Evolutionary conservation across 2,113 vertebrate genomes (phyloP).

Genomic region (Tilapia sparmanii): DNA sequence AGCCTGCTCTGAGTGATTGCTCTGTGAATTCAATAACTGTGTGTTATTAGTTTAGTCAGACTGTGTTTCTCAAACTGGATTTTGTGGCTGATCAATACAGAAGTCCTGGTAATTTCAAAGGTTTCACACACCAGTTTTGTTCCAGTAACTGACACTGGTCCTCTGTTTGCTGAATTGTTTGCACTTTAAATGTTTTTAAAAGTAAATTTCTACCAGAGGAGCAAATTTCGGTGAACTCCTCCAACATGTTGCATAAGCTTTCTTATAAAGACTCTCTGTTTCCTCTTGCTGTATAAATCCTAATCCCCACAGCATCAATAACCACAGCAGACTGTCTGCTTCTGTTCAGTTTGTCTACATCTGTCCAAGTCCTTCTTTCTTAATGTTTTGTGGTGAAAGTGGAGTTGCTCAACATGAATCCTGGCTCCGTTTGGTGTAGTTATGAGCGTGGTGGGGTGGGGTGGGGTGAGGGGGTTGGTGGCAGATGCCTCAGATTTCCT

Average conservation of each 20-base stretch:
- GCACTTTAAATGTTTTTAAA: not conserved
- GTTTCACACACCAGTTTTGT: not conserved
- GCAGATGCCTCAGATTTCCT: slow-evolving; percentile 42
- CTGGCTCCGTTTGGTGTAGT: not conserved
- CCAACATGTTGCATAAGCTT: slow-evolving; percentile 33
- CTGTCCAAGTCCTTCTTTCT: slow-evolving; percentile 16
- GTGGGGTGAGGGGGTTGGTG: not conserved
- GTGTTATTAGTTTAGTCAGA: not conserved
- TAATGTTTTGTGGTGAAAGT: slow-evolving; percentile 19
- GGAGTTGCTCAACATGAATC: slow-evolving; percentile 41
- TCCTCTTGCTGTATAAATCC: slow-evolving; percentile 1
- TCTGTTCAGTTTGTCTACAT: not conserved
- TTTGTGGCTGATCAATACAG: not conserved
- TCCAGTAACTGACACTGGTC: not conserved
- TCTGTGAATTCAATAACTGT: not conserved
- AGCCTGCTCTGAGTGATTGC: not conserved
- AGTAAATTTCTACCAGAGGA: slow-evolving; percentile 9
- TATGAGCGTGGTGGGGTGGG: not conserved
- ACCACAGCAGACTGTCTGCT: slow-evolving; percentile 39
- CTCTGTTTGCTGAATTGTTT: not conserved
- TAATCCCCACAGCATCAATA: slow-evolving; percentile 19
- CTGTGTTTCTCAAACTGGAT: not conserved
- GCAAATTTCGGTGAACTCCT: not conserved
- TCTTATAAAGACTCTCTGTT: slow-evolving; percentile 21
- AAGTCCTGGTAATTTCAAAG: not conserved